phyloP scores from a whole-genome alignment of 2,888 invertebrate genomes.

The Heliconius ethilla region DNA sequence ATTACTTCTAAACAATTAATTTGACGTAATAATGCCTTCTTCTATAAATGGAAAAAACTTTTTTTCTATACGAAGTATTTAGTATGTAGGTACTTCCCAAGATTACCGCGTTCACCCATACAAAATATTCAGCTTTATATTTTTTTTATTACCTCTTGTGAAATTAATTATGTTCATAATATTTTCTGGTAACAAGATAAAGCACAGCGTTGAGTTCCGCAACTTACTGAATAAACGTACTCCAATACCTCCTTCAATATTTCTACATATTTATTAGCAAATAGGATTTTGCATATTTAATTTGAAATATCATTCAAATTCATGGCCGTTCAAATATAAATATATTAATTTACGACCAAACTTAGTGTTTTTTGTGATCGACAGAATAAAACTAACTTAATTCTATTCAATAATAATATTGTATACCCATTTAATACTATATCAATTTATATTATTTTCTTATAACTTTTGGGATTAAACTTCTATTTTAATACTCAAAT shows the following conservation, averaged over 20 bases:
- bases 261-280: conserved; percentile 9
- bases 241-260: neutral
- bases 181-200: too few species aligned
- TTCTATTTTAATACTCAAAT: neutral
- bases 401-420: conserved; percentile 4
- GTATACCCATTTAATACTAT: neutral
- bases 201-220: too few species aligned
- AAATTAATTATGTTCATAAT: too few species aligned
- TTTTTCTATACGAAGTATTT: too few species aligned
- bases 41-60: too few species aligned
- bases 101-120: neutral
- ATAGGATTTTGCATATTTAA: conserved; percentile 21
- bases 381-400: neutral
- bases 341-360: conserved; percentile 25
- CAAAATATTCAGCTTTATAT: neutral
- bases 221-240: neutral
- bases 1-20: neutral
- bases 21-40: neutral
- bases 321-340: conserved; percentile 7
- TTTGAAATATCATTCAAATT: conserved; percentile 16
- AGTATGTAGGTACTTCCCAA: neutral
- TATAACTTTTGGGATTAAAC: neutral
- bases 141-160: neutral
- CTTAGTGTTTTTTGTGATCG: conserved; percentile 16
- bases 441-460: neutral